A percentile compares a stretch with the other conserved stretches of the same genome.
These are phyloP conservation scores for Julus scanicus DNA, from an alignment of 2,888 invertebrate genomes.

Conservation along the genomic window DNA sequence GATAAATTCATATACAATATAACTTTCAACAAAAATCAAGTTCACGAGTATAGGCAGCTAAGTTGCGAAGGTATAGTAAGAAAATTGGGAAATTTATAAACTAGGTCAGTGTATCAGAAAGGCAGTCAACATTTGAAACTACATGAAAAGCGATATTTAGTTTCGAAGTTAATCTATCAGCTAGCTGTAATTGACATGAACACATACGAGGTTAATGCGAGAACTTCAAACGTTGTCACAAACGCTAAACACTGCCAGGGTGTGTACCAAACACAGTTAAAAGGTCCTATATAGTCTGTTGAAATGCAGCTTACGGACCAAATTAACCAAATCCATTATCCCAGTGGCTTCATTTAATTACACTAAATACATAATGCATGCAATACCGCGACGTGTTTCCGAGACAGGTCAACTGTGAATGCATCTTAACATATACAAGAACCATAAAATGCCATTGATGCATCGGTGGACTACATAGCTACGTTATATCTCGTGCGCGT, in stretches of 20 bases:
- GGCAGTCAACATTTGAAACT: not conserved
- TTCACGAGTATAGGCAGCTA: too few species aligned
- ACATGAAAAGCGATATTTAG: not conserved
- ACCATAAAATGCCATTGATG: not conserved
- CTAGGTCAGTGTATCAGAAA: not conserved
- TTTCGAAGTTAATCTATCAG: not conserved
- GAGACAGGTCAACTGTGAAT: not conserved
- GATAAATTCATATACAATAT: not conserved
- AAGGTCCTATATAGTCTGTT: not conserved
- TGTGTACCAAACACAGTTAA: not conserved
- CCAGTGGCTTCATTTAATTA: not conserved
- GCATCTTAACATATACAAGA: not conserved
- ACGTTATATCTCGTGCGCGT: not conserved
- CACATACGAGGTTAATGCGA: not conserved
- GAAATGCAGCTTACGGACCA: not conserved
- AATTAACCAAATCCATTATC: not conserved
- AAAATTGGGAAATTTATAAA: not conserved
- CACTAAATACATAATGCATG: constrained; percentile 12
- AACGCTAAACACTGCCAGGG: not conserved
- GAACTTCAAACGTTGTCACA: not conserved
- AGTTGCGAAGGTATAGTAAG: too few species aligned
- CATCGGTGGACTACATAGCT: not conserved
- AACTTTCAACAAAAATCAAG: not conserved
- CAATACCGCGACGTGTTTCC: not conserved
- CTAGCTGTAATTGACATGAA: not conserved